Evolutionary conservation across 2,797 vertebrate species (phyloP).

Genomic region (Anabas testudineus): DNA sequence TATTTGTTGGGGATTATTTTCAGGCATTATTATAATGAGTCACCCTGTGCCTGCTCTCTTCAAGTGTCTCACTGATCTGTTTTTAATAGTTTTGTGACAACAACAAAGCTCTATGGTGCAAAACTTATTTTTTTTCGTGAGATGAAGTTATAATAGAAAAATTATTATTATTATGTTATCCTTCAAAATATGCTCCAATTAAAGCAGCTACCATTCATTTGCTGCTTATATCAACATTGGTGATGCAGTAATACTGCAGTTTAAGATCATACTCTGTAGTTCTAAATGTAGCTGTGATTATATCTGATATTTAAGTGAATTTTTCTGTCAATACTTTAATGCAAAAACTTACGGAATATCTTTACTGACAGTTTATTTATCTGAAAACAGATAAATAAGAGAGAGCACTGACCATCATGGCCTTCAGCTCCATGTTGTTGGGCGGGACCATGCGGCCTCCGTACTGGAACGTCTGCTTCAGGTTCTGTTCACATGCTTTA

Average conservation of each 20-base stretch:
- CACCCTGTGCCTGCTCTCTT: constrained; percentile 2
- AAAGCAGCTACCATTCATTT: not conserved
- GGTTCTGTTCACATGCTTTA: constrained; percentile 95
- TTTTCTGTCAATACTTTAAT: not conserved
- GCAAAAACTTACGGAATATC: not conserved
- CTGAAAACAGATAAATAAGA: constrained; percentile 4
- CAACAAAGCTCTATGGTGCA: constrained; percentile 8
- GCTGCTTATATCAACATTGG: not conserved
- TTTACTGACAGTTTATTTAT: not conserved
- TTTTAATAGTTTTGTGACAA: constrained; percentile 23
- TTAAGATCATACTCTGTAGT: not conserved
- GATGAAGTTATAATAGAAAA: not conserved
- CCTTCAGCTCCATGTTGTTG: constrained; percentile 93
- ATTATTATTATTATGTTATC: not conserved
- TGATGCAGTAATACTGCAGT: not conserved
- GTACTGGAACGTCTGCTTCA: constrained; percentile 91
- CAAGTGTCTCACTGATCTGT: constrained; percentile 5
- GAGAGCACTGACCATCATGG: constrained; percentile 91
- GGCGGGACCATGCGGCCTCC: constrained; percentile 91
- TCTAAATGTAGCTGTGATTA: constrained; percentile 5
- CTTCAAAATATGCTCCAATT: not conserved
- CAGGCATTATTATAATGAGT: constrained; percentile 12
- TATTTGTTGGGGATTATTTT: constrained; percentile 24
- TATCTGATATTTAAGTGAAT: not conserved
- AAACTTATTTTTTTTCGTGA: constrained; percentile 15